phyloP scores from a whole-genome alignment of 1,140 invertebrate species.

The Listronotus bonariensis region DNA sequence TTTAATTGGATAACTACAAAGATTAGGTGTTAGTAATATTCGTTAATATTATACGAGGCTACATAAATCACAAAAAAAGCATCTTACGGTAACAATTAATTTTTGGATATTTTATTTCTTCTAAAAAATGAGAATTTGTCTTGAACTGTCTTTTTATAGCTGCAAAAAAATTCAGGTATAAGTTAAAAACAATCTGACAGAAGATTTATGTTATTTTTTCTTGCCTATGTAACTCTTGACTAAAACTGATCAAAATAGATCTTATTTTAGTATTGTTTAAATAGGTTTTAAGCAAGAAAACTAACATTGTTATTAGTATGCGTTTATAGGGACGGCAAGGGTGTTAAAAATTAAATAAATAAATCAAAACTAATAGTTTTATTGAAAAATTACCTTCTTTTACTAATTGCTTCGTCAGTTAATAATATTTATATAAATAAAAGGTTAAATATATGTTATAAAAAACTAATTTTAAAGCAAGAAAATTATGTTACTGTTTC shows the following conservation, averaged over 20 bases:
- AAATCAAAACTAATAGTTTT: neutral
- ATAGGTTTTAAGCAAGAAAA: neutral
- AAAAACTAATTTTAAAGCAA: conserved; percentile 1
- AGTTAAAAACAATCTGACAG: conserved; percentile 24
- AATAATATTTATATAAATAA: conserved; percentile 16
- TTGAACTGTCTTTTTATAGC: conserved; percentile 15
- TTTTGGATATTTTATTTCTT: conserved; percentile 20
- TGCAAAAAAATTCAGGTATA: conserved; percentile 14
- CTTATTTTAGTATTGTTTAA: neutral
- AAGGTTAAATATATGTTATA: neutral
- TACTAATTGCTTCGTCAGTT: conserved; percentile 34
- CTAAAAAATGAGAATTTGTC: conserved; percentile 21
- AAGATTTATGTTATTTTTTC: conserved; percentile 5
- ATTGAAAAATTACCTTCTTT: conserved; percentile 30
- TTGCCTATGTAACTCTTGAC: neutral
- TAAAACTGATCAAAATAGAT: too few relatives aligned
- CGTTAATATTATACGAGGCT: neutral
- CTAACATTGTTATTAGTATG: conserved; percentile 4
- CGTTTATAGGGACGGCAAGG: neutral
- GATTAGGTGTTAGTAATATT: neutral
- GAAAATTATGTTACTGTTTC: neutral
- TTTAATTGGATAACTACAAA: neutral
- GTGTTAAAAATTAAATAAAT: neutral
- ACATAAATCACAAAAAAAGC: conserved; percentile 5
- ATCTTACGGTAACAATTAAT: conserved; percentile 14